These are phyloP conservation scores for Disparrhopalites patrizii DNA, from an alignment of 2,888 invertebrate species.

Conservation along the genomic window DNA sequence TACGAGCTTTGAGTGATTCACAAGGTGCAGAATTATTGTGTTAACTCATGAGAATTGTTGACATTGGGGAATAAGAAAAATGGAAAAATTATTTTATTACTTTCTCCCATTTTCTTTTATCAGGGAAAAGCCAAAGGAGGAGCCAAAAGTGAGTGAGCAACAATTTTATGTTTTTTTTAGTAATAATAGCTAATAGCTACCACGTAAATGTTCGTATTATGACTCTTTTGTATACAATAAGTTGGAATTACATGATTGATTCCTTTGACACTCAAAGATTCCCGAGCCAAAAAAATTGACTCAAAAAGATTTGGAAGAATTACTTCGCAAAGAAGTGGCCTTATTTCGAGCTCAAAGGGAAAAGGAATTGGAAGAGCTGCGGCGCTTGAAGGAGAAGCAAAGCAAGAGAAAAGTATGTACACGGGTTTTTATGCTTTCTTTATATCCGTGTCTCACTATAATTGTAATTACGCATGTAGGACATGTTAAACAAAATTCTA, in stretches of 20 bases:
- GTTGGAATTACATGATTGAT: background rate
- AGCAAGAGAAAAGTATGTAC: slow-evolving; percentile 76
- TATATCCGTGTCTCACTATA: background rate
- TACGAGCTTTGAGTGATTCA: no score
- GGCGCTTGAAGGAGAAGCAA: slow-evolving; percentile 94
- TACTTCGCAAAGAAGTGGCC: slow-evolving; percentile 69
- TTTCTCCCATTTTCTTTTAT: no score
- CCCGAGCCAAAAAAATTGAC: background rate
- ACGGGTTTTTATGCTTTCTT: background rate
- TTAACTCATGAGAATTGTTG: no score
- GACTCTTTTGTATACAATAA: no score
- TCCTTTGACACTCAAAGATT: background rate
- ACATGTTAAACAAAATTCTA: background rate
- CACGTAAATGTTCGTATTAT: background rate
- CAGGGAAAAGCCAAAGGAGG: background rate
- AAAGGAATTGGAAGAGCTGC: slow-evolving; percentile 95
- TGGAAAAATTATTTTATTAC: no score
- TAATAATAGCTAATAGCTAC: background rate
- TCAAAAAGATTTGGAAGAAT: background rate
- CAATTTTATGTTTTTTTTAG: no score
- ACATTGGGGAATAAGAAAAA: no score
- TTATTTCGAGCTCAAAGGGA: slow-evolving; percentile 95
- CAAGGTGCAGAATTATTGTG: no score
- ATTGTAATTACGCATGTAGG: background rate
- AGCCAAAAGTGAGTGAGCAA: slow-evolving; percentile 5